Evolutionary conservation across 2,797 vertebrate genomes (phyloP).

Genomic region (Pangasius krempfi): DNA sequence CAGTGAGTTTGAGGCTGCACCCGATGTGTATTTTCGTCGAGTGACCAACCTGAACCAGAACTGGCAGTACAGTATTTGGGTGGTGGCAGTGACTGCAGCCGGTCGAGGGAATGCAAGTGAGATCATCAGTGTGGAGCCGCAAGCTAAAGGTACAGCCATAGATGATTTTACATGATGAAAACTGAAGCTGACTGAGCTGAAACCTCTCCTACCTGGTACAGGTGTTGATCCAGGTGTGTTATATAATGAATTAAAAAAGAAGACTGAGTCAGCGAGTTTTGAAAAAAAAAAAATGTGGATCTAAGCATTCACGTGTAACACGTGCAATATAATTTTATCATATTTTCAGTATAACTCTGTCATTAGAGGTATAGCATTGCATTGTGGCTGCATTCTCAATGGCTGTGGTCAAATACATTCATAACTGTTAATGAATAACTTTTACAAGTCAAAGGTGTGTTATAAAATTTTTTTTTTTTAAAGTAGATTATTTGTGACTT

Average conservation of each 20-base stretch:
- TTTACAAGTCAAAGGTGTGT: not conserved
- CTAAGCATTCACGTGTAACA: not conserved
- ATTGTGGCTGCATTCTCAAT: not conserved
- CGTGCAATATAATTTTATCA: not conserved
- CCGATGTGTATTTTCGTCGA: slow-evolving; percentile 91
- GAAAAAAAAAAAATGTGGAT: not conserved
- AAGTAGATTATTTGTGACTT: not conserved
- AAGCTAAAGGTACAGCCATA: slow-evolving; percentile 86
- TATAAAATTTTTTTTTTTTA: not conserved
- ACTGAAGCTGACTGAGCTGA: not conserved
- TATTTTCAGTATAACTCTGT: not conserved
- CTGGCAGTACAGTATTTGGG: slow-evolving; percentile 96
- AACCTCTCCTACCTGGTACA: not conserved
- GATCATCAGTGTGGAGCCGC: slow-evolving; percentile 92
- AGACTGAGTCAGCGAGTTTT: not conserved
- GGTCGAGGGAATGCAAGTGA: slow-evolving; percentile 96
- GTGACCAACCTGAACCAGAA: slow-evolving; percentile 93
- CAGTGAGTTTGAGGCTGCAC: slow-evolving; percentile 97
- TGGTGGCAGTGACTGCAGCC: slow-evolving; percentile 93
- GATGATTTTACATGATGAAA: not conserved
- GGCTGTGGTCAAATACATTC: not conserved
- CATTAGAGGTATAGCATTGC: not conserved
- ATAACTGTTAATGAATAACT: not conserved
- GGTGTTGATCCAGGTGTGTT: not conserved
- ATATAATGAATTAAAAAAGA: not conserved